Evolutionary conservation across 2,888 invertebrate species (phyloP).

Genomic region (Dynastes tityus): DNA sequence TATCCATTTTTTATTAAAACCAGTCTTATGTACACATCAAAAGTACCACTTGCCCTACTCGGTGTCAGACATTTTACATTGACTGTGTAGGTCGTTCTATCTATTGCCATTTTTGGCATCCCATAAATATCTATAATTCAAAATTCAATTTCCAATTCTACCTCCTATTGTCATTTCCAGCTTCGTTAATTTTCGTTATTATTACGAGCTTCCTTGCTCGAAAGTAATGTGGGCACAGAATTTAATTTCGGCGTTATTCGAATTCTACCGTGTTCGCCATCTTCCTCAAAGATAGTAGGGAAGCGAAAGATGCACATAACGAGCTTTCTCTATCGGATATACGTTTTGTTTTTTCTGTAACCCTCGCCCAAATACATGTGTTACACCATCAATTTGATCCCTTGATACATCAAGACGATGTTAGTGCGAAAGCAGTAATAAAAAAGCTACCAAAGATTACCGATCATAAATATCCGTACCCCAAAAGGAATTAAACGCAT

Average conservation of each 20-base stretch:
- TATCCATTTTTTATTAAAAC: too few relatives aligned
- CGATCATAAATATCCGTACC: conserved; percentile 51
- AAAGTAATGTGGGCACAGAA: not conserved
- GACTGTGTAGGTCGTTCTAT: too few relatives aligned
- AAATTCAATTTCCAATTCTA: too few relatives aligned
- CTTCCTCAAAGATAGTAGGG: not conserved
- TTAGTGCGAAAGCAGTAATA: conserved; percentile 63
- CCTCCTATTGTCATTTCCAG: not conserved
- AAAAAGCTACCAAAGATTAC: conserved; percentile 64
- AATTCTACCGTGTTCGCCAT: not conserved
- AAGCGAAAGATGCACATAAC: conserved; percentile 57
- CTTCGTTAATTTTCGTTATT: not conserved
- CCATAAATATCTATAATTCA: too few relatives aligned
- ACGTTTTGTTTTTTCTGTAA: conserved; percentile 59
- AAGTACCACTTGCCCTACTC: too few relatives aligned
- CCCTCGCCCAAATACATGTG: conserved; percentile 61
- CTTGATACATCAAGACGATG: conserved; percentile 61
- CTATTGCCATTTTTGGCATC: too few relatives aligned
- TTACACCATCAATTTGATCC: conserved; percentile 58
- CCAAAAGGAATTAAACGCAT: conserved; percentile 50
- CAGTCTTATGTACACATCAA: too few relatives aligned
- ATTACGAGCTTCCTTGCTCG: not conserved
- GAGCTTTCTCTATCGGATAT: conserved; percentile 57
- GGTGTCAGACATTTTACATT: too few relatives aligned
- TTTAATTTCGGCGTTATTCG: not conserved